Evolutionary conservation across 1,140 invertebrate genomes (phyloP).

Genomic region (Ceratoteleas bidentatus): DNA sequence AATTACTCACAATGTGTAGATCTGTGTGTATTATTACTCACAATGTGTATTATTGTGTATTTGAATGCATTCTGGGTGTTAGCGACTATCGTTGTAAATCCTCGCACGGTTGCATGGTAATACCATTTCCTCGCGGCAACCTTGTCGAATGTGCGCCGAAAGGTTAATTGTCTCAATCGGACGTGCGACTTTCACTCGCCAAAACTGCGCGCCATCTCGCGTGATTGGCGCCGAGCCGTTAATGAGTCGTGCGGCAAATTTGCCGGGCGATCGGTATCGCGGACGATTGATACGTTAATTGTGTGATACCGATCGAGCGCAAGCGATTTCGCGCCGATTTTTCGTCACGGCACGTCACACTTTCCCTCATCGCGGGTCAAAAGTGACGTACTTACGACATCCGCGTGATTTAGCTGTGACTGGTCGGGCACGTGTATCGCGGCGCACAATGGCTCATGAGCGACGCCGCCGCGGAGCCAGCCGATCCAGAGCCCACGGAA

Average conservation of each 20-base stretch:
- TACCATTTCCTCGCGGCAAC: no score
- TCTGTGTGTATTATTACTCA: no score
- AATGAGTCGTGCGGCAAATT: slow-evolving; percentile 28
- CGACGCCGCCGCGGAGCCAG: slow-evolving; percentile 55
- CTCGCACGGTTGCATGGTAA: no score
- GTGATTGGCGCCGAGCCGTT: slow-evolving; percentile 10
- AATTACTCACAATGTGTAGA: no score
- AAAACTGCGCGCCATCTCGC: no score
- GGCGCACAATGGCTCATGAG: slow-evolving; percentile 55
- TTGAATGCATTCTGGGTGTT: no score
- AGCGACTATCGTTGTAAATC: no score
- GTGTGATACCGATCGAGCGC: slow-evolving; percentile 23
- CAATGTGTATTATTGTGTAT: no score
- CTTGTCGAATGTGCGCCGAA: no score
- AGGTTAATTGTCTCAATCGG: no score
- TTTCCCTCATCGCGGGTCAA: slow-evolving; percentile 63
- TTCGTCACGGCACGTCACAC: slow-evolving; percentile 43
- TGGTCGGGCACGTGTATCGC: slow-evolving; percentile 45
- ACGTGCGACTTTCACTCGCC: no score
- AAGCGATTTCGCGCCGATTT: slow-evolving; percentile 39
- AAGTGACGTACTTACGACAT: slow-evolving; percentile 64
- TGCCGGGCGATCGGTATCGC: slow-evolving; percentile 14
- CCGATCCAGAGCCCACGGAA: slow-evolving; percentile 72
- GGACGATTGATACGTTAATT: slow-evolving; percentile 25
- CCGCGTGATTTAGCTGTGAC: slow-evolving; percentile 62